A percentile compares a stretch with the other conserved stretches of the same genome.
Evolutionary conservation across 2,888 invertebrate genomes (phyloP).

Genomic region (Auanema sp.): DNA sequence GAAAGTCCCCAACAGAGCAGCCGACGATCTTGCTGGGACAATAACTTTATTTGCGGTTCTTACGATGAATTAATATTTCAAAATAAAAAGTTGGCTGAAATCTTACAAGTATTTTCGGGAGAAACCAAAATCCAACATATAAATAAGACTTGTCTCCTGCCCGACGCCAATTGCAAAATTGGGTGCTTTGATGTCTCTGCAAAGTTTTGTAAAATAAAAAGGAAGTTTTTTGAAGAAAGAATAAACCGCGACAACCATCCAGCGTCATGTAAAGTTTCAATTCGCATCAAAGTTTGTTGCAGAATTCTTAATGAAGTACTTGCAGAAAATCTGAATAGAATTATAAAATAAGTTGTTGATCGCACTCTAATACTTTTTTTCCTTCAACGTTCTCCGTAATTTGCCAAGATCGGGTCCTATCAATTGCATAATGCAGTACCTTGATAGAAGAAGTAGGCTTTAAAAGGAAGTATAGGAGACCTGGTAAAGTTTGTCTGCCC

Average conservation of each 20-base stretch:
- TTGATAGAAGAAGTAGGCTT: slow-evolving; percentile 8
- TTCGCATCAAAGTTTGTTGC: slow-evolving; percentile 43
- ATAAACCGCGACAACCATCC: slow-evolving; percentile 46
- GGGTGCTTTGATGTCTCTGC: slow-evolving; percentile 55
- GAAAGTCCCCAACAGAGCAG: slow-evolving; percentile 55
- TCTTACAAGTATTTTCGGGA: slow-evolving; percentile 47
- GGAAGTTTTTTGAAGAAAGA: background rate
- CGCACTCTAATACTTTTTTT: slow-evolving; percentile 34
- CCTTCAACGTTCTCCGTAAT: slow-evolving; percentile 45
- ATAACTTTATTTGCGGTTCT: slow-evolving; percentile 49
- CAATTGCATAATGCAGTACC: slow-evolving; percentile 55
- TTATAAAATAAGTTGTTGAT: background rate
- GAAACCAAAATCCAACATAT: slow-evolving; percentile 60
- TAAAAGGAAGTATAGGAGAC: slow-evolving; percentile 8
- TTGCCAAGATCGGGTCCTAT: slow-evolving; percentile 53
- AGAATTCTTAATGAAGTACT: slow-evolving; percentile 48
- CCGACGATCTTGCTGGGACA: slow-evolving; percentile 48
- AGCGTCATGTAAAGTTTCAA: slow-evolving; percentile 50
- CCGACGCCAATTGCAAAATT: slow-evolving; percentile 56
- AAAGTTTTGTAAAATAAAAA: slow-evolving; percentile 14
- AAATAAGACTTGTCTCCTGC: slow-evolving; percentile 35
- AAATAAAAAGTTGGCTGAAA: background rate
- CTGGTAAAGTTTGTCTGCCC: slow-evolving; percentile 45
- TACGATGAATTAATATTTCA: slow-evolving; percentile 10
- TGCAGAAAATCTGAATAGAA: slow-evolving; percentile 36